These are phyloP conservation scores for Drosophila athabasca DNA, from an alignment of 1,140 invertebrate genomes.

Conservation along the genomic window DNA sequence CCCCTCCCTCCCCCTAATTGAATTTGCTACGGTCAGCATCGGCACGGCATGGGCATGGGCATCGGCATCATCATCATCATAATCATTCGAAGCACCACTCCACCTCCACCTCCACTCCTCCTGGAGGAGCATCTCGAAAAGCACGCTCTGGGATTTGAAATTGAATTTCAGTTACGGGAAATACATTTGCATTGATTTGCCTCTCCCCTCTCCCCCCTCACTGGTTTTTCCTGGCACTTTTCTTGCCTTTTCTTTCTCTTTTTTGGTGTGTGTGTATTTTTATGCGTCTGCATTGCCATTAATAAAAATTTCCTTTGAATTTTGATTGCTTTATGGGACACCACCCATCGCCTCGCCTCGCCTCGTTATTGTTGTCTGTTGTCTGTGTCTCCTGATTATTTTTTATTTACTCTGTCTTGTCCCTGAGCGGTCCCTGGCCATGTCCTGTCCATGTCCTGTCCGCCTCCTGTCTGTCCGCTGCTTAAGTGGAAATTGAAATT, in stretches of 20 bases:
- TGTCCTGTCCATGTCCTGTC: slow-evolving; percentile 40
- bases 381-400: slow-evolving; percentile 66
- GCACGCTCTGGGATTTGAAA: slow-evolving; percentile 61
- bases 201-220: slow-evolving; percentile 1
- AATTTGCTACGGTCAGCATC: slow-evolving; percentile 78
- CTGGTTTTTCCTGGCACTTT: neutral
- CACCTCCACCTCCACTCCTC: neutral
- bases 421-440: slow-evolving; percentile 21
- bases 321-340: slow-evolving; percentile 72
- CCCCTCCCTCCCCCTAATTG: slow-evolving; percentile 58
- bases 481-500: slow-evolving; percentile 80
- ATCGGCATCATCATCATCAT: slow-evolving; percentile 45
- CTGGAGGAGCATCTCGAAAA: too few relatives aligned
- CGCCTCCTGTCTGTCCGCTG: slow-evolving; percentile 22
- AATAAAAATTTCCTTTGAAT: slow-evolving; percentile 83
- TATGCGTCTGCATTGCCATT: slow-evolving; percentile 79
- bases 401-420: slow-evolving; percentile 75
- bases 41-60: slow-evolving; percentile 18
- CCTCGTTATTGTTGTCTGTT: slow-evolving; percentile 61
- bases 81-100: slow-evolving; percentile 23
- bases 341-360: neutral
- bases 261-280: slow-evolving; percentile 62
- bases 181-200: slow-evolving; percentile 82
- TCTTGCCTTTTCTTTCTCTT: neutral
- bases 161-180: slow-evolving; percentile 77